phyloP scores from a whole-genome alignment of 2,113 vertebrate species.

The Nycticryphes semicollaris region DNA sequence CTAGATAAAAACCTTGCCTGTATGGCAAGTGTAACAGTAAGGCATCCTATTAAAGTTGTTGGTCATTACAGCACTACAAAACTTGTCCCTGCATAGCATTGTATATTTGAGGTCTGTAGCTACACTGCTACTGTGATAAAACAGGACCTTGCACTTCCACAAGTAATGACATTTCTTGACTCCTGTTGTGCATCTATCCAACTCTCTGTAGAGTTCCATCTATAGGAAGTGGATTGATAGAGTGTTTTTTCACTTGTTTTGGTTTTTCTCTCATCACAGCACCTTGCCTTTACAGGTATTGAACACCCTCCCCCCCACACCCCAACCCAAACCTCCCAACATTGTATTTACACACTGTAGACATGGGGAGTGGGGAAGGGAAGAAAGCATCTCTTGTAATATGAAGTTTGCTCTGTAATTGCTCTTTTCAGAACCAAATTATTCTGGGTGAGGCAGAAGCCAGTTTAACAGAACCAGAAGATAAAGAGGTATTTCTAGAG shows the following conservation, averaged over 20 bases:
- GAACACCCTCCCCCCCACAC: too few species aligned
- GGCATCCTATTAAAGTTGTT: background rate
- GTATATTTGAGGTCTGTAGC: background rate
- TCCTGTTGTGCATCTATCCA: background rate
- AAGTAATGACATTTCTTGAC: background rate
- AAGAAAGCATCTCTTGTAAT: background rate
- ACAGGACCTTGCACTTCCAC: background rate
- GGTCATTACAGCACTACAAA: background rate
- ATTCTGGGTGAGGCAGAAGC: background rate
- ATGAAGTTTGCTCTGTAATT: background rate
- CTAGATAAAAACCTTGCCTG: background rate
- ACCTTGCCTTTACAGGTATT: background rate
- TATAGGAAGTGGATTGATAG: background rate
- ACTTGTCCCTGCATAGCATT: background rate
- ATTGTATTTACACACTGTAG: background rate
- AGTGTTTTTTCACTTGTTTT: background rate
- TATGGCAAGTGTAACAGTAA: background rate
- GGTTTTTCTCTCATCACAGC: background rate
- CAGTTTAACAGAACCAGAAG: background rate
- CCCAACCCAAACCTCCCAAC: background rate
- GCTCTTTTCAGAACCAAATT: background rate
- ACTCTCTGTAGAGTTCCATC: background rate
- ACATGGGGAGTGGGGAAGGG: rapidly evolving
- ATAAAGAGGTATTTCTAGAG: background rate
- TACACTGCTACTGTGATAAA: background rate